Base-by-base conservation (phyloP, 1,140 invertebrate species). In the Drosophila busckii region DNA sequence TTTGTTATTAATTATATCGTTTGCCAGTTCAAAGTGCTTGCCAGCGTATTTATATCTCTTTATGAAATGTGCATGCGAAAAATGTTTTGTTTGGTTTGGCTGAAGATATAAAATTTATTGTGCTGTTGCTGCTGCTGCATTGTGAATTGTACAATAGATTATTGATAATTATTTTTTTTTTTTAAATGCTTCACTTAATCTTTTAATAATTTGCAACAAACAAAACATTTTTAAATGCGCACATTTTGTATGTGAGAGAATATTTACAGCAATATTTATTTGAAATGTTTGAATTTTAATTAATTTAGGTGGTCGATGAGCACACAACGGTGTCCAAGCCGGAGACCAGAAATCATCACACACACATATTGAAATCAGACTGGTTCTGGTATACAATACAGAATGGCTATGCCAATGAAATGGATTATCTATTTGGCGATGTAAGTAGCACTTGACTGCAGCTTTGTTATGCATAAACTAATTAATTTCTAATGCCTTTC, bases 301-400 rank as follows among this genome's bases (percentile, higher is more conserved):
- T n/a, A 4, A 17, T 9, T 9, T 12, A 95, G 94, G 94, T 95
- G 35, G 93, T 95, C 13, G 94, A 95, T 73, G 93, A 94, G 80
- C 92, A 93, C 54, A 91, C 91, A 54, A 92, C 93, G 6, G 90
- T 89, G 58, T 87, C 90, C 41, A 88, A 92, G 60, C 93, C 93
- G 31, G 92, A 93, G 58, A 90, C 91, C 50, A 88, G 78, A 38
- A 87, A 84, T 41, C 60, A 76, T 25, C 63, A 90, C 56, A 91
- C 93, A 9, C 91, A 93, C 71, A 90, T 96, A 31, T 93, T 97
- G 23, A 96, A 95, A 88, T 94, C 93, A 10, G 95, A 98, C 89
- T 99, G 97, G 97, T 99, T 99, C 88, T 98, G 97, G 97, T 87
- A 87, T 56, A 86, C 96, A 26, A 95, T 99, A 40, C 97, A 99